A percentile compares a stretch with the other conserved stretches of the same genome.
Conservation (phyloP, 2,888 invertebrate species). For the Luffia ferchaultella region DNA sequence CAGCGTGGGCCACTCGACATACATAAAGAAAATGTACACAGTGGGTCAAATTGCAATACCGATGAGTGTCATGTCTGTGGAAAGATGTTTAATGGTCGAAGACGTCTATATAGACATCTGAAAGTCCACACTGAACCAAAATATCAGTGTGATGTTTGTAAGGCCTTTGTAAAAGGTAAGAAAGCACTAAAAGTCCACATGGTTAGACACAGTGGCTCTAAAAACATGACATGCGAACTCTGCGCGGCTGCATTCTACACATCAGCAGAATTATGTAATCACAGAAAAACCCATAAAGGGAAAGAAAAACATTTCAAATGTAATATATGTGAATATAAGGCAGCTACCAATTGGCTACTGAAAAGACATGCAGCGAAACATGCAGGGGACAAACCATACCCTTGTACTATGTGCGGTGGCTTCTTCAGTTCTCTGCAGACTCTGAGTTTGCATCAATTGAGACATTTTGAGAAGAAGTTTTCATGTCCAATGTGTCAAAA, state of each 20-base stretch:
- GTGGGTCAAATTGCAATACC: neutral
- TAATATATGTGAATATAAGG: slow-evolving; percentile 3
- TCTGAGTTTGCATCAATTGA: neutral
- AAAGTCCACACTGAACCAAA: neutral
- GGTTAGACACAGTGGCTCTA: slow-evolving; percentile 9
- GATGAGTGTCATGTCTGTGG: slow-evolving; percentile 5
- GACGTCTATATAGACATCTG: slow-evolving; percentile 1
- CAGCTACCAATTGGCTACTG: slow-evolving; percentile 1
- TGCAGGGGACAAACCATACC: neutral
- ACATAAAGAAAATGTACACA: slow-evolving; percentile 4
- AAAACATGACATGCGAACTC: slow-evolving; percentile 20
- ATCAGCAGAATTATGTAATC: slow-evolving; percentile 34
- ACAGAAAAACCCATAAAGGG: slow-evolving; percentile 16
- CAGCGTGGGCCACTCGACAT: slow-evolving; percentile 1
- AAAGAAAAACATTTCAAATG: slow-evolving; percentile 3
- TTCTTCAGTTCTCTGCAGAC: neutral
- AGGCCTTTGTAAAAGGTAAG: slow-evolving; percentile 16
- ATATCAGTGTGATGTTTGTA: slow-evolving; percentile 3
- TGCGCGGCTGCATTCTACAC: slow-evolving; percentile 42
- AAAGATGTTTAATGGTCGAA: neutral
- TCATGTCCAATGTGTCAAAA: slow-evolving; percentile 1
- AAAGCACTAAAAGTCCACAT: slow-evolving; percentile 26
- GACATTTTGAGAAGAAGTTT: neutral
- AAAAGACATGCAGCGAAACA: neutral
- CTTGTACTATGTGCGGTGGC: neutral